Percentiles rank a stretch among this genome's conserved stretches.
These are phyloP conservation scores for Hypena proboscidalis DNA, from an alignment of 2,888 invertebrate species.

Conservation along the genomic window DNA sequence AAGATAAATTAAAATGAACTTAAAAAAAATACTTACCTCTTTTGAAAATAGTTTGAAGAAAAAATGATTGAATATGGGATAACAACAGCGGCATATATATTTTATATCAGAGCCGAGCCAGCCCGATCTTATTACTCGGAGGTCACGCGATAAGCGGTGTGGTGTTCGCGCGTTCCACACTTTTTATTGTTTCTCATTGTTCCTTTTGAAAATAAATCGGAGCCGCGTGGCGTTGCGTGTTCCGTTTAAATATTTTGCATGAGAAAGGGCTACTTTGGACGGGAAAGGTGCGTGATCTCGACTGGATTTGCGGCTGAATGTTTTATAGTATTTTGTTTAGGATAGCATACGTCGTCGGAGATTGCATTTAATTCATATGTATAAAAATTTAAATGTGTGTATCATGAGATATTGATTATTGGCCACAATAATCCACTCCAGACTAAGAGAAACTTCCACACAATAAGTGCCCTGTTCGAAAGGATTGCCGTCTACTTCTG, in stretches of 20 bases:
- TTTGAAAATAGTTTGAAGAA: not conserved
- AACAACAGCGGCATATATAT: constrained; percentile 28
- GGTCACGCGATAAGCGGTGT: constrained; percentile 46
- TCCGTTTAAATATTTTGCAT: constrained; percentile 45
- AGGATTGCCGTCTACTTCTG: too few species aligned
- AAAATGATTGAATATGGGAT: constrained; percentile 10
- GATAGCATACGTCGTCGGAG: constrained; percentile 29
- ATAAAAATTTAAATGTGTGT: too few species aligned
- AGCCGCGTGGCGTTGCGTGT: constrained; percentile 36
- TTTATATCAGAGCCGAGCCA: constrained; percentile 28
- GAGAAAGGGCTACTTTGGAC: constrained; percentile 42
- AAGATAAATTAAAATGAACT: too few species aligned
- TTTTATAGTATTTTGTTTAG: constrained; percentile 38
- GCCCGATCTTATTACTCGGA: constrained; percentile 33
- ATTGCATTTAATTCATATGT: not conserved
- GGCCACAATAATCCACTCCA: too few species aligned
- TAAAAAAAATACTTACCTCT: too few species aligned
- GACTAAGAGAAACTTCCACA: too few species aligned
- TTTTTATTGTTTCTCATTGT: constrained; percentile 52
- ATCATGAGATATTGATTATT: too few species aligned
- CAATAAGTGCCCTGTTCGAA: too few species aligned
- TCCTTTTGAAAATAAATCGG: constrained; percentile 49
- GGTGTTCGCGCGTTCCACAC: constrained; percentile 38
- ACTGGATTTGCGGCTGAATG: constrained; percentile 37
- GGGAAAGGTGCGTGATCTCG: constrained; percentile 44